These are phyloP conservation scores for Corella eumyota DNA, from an alignment of 23 tunicate species.

Conservation along the genomic window DNA sequence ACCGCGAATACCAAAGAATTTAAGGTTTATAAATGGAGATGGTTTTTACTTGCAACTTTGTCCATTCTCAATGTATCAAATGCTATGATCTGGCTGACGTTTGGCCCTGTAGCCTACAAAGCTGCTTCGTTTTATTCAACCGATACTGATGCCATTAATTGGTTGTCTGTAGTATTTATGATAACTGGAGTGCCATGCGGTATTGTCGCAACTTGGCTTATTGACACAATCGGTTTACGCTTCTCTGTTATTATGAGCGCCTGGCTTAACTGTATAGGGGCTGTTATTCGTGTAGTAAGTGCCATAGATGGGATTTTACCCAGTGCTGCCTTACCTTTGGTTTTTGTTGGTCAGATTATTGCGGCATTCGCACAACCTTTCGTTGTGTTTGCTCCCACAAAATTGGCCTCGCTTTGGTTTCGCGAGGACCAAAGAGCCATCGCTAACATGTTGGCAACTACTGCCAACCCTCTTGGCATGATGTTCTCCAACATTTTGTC, in stretches of 20 bases:
- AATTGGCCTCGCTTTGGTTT: slow-evolving; percentile 88
- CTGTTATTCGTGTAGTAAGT: slow-evolving; percentile 51
- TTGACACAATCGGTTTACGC: slow-evolving; percentile 64
- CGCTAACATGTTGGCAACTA: slow-evolving; percentile 76
- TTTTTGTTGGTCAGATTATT: slow-evolving; percentile 64
- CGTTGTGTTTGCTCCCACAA: slow-evolving; percentile 85
- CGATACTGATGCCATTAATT: slow-evolving; percentile 36
- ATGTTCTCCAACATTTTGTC: slow-evolving; percentile 66
- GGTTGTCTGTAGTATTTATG: slow-evolving; percentile 76
- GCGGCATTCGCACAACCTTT: slow-evolving; percentile 94
- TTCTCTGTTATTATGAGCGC: slow-evolving; percentile 62
- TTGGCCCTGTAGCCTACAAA: slow-evolving; percentile 88
- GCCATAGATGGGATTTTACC: slow-evolving; percentile 66
- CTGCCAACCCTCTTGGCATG: slow-evolving; percentile 85
- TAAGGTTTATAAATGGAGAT: slow-evolving; percentile 55
- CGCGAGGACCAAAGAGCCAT: slow-evolving; percentile 73
- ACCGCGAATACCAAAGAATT: too few relatives aligned
- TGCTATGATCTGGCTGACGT: slow-evolving; percentile 88
- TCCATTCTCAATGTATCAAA: slow-evolving; percentile 69
- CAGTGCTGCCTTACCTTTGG: slow-evolving; percentile 45
- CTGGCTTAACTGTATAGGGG: slow-evolving; percentile 76
- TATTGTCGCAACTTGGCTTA: slow-evolving; percentile 75
- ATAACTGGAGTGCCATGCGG: slow-evolving; percentile 94
- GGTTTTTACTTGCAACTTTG: slow-evolving; percentile 57
- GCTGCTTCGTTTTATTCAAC: slow-evolving; percentile 49